Percentiles rank a stretch among this genome's conserved stretches.
These are phyloP conservation scores for Eriocheir sinensis DNA, from an alignment of 1,140 invertebrate species.

Conservation along the genomic window DNA sequence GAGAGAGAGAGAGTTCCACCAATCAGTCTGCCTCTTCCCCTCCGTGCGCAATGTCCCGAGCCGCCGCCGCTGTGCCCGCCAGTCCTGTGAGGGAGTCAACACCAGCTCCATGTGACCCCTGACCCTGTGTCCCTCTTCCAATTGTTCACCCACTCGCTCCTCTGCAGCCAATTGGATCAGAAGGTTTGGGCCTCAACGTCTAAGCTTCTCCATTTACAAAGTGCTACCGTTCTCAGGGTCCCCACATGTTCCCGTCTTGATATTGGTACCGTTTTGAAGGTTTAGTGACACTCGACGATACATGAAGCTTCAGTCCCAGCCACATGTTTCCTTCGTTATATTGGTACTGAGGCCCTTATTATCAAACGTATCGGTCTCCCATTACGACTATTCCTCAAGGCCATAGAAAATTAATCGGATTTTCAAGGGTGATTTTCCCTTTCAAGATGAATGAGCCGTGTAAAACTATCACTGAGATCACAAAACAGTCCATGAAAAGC, in stretches of 20 bases:
- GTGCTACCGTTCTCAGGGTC: constrained; percentile 19
- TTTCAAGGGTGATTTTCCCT: too few species aligned
- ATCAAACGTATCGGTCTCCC: too few species aligned
- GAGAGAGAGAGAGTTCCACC: background rate
- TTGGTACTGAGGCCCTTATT: too few species aligned
- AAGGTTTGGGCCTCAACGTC: background rate
- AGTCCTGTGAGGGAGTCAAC: background rate
- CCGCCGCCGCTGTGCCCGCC: background rate
- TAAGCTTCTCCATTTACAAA: background rate
- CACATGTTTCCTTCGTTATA: too few species aligned
- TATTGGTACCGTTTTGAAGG: too few species aligned
- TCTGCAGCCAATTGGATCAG: background rate
- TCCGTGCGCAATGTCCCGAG: background rate
- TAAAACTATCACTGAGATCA: too few species aligned
- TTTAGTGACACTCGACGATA: too few species aligned
- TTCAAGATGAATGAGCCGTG: too few species aligned
- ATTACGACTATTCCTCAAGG: too few species aligned
- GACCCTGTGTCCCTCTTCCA: background rate
- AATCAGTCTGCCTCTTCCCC: background rate
- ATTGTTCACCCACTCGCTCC: background rate
- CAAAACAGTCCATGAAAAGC: too few species aligned
- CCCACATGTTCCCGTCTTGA: background rate
- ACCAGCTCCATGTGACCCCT: background rate
- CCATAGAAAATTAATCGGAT: too few species aligned
- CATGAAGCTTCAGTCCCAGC: background rate